A percentile compares a stretch with the other conserved stretches of the same genome.
Evolutionary conservation across 1,140 invertebrate species (phyloP).

Genomic region (Hetaerina americana): DNA sequence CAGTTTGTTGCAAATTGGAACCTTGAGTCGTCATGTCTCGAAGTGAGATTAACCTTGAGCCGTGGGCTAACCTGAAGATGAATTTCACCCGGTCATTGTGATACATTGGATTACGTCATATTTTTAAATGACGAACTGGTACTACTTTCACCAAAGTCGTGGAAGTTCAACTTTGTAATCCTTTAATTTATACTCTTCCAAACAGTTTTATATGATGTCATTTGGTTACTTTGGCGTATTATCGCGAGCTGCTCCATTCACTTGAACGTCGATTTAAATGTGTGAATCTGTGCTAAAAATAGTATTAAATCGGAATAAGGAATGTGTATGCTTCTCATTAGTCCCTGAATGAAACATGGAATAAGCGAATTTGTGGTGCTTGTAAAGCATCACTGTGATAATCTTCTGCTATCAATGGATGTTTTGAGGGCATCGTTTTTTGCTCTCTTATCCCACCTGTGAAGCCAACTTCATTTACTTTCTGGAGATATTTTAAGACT

Average conservation of each 20-base stretch:
- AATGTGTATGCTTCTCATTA: not conserved
- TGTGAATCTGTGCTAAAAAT: not conserved
- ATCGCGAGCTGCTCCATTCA: not conserved
- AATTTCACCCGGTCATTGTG: too few relatives aligned
- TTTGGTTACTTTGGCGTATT: not conserved
- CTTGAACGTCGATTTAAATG: not conserved
- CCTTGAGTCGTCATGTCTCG: too few relatives aligned
- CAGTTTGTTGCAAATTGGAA: not conserved
- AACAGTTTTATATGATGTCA: not conserved
- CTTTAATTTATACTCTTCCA: too few relatives aligned
- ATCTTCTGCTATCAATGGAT: not conserved
- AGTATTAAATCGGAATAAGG: not conserved
- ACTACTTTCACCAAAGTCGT: too few relatives aligned
- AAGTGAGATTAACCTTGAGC: too few relatives aligned
- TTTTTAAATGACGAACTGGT: too few relatives aligned
- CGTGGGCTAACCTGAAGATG: too few relatives aligned
- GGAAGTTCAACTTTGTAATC: too few relatives aligned
- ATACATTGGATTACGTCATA: too few relatives aligned
- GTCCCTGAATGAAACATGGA: not conserved
- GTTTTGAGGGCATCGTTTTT: not conserved
- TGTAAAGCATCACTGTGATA: not conserved
- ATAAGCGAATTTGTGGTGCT: not conserved
- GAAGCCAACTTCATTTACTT: not conserved
- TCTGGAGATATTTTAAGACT: not conserved
- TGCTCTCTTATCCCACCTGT: not conserved